Percentiles rank a stretch among this genome's conserved stretches.
Conservation (phyloP, 30 jellyfish, hydroid and myxozoan genomes). For the Nemopilema nomurai region DNA sequence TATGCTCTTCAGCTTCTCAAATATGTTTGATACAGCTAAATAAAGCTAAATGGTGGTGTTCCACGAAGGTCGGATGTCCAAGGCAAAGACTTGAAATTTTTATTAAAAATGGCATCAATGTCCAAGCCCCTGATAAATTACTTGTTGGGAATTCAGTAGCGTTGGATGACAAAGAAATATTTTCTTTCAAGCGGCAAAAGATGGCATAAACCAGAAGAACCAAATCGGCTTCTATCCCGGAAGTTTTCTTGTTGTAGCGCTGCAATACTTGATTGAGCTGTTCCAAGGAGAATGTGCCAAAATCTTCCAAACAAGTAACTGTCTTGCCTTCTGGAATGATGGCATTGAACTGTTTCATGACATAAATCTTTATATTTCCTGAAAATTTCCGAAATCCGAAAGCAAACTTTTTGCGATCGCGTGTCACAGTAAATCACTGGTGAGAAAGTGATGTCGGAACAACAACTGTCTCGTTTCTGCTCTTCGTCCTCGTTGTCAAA, state of each 20-base stretch:
- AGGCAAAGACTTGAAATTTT: slow-evolving; percentile 27
- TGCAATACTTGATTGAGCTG: neutral
- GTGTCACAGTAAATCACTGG: no score
- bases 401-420: no score
- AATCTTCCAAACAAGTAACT: neutral
- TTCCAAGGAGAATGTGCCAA: neutral
- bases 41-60: no score
- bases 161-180: neutral
- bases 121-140: slow-evolving; percentile 11
- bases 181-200: no score
- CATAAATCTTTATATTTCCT: no score
- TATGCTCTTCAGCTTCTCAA: no score
- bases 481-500: no score
- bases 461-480: no score
- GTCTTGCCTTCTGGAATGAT: neutral
- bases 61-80: slow-evolving; percentile 59
- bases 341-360: slow-evolving; percentile 24
- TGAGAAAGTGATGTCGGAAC: no score
- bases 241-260: neutral
- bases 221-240: neutral
- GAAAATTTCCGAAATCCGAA: no score
- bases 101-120: slow-evolving; percentile 13
- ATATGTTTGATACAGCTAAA: no score
- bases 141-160: neutral
- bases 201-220: slow-evolving; percentile 11